Conservation (phyloP, 2,888 invertebrate species). For the Agelastica alni region DNA sequence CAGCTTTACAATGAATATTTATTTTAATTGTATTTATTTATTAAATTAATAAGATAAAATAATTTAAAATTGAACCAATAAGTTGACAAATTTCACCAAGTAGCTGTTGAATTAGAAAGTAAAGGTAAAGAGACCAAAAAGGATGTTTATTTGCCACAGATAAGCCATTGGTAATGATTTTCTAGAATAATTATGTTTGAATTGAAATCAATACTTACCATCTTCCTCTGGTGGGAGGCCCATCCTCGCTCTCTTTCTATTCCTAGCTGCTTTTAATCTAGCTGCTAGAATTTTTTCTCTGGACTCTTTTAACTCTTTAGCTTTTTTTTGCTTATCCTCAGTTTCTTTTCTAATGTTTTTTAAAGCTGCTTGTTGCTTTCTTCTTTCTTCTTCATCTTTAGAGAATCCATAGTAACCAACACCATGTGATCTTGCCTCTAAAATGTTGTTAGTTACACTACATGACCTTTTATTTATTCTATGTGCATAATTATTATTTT, state of each 20-base stretch:
- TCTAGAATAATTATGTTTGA: no score
- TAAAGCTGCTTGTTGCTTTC: constrained; percentile 79
- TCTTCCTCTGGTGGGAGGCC: constrained; percentile 72
- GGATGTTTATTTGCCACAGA: no score
- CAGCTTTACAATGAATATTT: no score
- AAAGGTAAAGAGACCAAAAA: no score
- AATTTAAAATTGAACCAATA: no score
- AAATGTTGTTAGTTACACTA: no score
- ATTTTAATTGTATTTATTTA: no score
- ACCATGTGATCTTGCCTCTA: constrained; percentile 90
- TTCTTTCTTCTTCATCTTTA: constrained; percentile 78
- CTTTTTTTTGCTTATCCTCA: constrained; percentile 66
- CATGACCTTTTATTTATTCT: no score
- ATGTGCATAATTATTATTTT: constrained; percentile 22
- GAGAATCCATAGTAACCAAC: constrained; percentile 92
- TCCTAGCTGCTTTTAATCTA: constrained; percentile 72
- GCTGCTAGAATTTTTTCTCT: constrained; percentile 71
- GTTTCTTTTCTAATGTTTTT: constrained; percentile 73
- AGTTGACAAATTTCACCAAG: no score
- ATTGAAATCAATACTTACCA: constrained; percentile 47
- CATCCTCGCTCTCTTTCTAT: constrained; percentile 72
- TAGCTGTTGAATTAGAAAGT: no score
- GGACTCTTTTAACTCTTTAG: constrained; percentile 64
- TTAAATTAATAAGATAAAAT: no score
- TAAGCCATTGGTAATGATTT: no score